Evolutionary conservation across 2,113 vertebrate species (phyloP).

Genomic region (Bostrychus sinensis): DNA sequence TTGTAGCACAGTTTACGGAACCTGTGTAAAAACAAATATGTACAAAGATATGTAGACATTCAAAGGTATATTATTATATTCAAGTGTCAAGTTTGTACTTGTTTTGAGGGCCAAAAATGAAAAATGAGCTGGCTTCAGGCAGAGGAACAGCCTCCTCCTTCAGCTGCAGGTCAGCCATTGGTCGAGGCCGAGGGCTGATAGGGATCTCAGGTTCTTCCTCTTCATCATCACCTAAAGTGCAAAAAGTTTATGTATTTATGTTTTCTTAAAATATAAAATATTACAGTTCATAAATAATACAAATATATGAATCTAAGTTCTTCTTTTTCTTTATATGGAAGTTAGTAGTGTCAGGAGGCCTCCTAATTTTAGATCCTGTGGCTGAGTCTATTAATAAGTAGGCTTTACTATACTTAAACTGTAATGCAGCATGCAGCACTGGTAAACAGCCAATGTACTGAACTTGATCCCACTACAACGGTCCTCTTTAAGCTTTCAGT

Average conservation of each 20-base stretch:
- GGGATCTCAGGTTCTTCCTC: conserved; percentile 96
- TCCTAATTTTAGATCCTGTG: conserved; percentile 48
- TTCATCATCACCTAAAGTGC: conserved; percentile 89
- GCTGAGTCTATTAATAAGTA: conserved; percentile 54
- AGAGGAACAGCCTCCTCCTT: conserved; percentile 97
- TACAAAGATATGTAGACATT: background rate
- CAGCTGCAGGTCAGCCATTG: conserved; percentile 93
- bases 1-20: conserved; percentile 93
- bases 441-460: conserved; percentile 29
- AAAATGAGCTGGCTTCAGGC: conserved; percentile 95
- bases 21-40: conserved; percentile 64
- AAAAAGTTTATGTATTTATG: background rate
- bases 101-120: conserved; percentile 96
- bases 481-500: conserved; percentile 15
- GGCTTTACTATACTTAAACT: conserved; percentile 56
- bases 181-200: conserved; percentile 90
- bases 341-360: conserved; percentile 41
- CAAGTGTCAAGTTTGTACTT: conserved; percentile 80
- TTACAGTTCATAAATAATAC: background rate
- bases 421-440: conserved; percentile 37
- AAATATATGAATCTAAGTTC: background rate
- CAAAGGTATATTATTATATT: background rate
- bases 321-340: conserved; percentile 44
- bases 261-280: background rate
- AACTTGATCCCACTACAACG: conserved; percentile 18